Evolutionary conservation across 35 echinoderm and acorn worm species (phyloP), one percentile per base, ranked within the genome.

Genomic region (Antedon bifida): DNA sequence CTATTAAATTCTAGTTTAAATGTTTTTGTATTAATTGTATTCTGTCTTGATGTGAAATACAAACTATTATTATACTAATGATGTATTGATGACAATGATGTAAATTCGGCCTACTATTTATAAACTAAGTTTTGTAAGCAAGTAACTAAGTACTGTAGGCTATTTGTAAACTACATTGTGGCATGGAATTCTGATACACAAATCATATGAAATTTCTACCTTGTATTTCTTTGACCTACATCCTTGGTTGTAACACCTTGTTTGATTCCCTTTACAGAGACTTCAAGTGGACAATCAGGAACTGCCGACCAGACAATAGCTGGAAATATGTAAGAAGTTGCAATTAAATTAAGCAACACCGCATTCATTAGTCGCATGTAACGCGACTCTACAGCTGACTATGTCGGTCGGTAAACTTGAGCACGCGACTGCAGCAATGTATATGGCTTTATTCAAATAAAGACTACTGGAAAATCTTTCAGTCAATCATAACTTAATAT

Each of bases 251-350:
- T 96, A 32, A 88, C 44, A 73, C 93, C 93, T 73, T 91, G 89
- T 80, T 80, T 96, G 31, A 86, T 91, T 23, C 89, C 93, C 76
- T 89, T 96, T 26, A 36, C 83, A 46, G 93, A 91, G 31, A 96
- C 89, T 17, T 96, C 93, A 77, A 96, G 35, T 11, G 80, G 14
- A 28, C 83, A 36, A 33, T 86, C 44, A 0, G 75, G 44, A 28
- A 96, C 84, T 8, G 77, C 56, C 73, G 83, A 80, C 93, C 93
- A 96, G 36, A 96, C 85, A 73, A 96, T 89, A 21, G 93, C 93
- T 96, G 55, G 32, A 34, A 78, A 79, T 30, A 32, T 83, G 21
- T 31, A 36, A 83, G 26, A 86, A 36, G 33, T 42, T 10, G 46
- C 81, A n/a, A n/a, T n/a, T n/a, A 77, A 77, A 29, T 82, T 5